phyloP scores from a whole-genome alignment of 2,888 invertebrate species.

The Himalopsyche tibetana region DNA sequence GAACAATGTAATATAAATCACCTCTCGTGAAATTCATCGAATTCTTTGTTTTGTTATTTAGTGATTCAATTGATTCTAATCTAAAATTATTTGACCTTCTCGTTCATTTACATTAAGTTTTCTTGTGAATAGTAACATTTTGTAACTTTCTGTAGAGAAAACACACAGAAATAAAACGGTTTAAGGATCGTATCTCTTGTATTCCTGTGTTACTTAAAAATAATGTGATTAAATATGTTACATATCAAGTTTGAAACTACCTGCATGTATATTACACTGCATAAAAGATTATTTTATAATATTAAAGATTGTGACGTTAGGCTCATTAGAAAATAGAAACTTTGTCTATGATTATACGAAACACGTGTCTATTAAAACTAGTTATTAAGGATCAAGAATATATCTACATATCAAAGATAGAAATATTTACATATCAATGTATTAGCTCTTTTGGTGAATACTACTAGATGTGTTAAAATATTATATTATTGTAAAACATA shows the following conservation, averaged over 20 bases:
- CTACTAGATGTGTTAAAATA: constrained; percentile 43
- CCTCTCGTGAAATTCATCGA: no score
- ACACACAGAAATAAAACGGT: no score
- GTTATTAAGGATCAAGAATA: constrained; percentile 5
- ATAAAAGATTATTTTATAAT: neutral
- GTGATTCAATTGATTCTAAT: no score
- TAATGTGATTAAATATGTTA: constrained; percentile 3
- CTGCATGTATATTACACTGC: neutral
- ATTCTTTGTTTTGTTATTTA: no score
- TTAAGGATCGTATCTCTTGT: no score
- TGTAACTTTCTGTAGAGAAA: no score
- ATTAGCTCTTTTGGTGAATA: constrained; percentile 36
- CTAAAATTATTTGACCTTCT: no score
- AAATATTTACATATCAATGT: constrained; percentile 28
- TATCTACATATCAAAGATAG: constrained; percentile 21
- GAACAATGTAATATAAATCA: no score
- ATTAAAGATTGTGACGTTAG: neutral
- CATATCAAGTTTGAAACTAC: neutral
- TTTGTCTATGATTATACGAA: constrained; percentile 22
- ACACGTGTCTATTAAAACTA: constrained; percentile 8
- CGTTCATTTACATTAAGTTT: no score
- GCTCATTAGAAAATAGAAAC: constrained; percentile 18
- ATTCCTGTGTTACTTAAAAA: no score
- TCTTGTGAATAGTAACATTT: no score
- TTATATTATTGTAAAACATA: neutral